Evolutionary conservation across 2,797 vertebrate species (phyloP), one percentile per base, ranked within the genome.

Genomic region (Botia kubotai): DNA sequence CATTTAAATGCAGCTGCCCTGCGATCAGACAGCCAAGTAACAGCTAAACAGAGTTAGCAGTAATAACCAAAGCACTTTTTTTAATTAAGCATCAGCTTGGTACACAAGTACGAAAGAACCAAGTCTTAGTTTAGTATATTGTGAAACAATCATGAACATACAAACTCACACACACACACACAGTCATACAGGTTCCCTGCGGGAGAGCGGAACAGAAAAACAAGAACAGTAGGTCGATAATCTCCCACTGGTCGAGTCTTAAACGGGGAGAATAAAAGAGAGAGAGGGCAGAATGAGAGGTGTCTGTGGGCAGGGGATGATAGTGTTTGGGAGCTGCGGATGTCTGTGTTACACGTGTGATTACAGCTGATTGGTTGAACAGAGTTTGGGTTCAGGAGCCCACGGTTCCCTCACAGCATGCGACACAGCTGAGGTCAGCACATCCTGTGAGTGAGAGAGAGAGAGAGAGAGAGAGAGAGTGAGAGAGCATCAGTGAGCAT

Each of bases 201-300:
- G 21, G 74, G 60, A 53, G 43, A 72, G 21, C 3, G 0, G 52
- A 60, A 75, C n/a, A 52, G 63, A 66, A 71, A 68, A 82, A 78
- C 69, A 77, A 73, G 70, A 73, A 68, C 81, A 60, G 26, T 60
- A 67, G 75, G 67, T 82, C 70, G 53, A 82, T 82, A 78, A 77
- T 60, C 52, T 74, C 75, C 81, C 67, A 62, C 70, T 72, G 81
- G 52, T 67, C 14, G 36, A 50, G 39, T 46, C 62, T 73, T 79
- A 26, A 73, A 77, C 39, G 11, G n/a, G 57, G 60, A 19, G 57
- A 48, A 19, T 12, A 43, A 67, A 68, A 72, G 57, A 8, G 68
- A 72, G 43, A 17, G 62, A 46, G 43, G 65, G 12, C n/a, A 26
- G 57, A 52, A 36, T 36, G 12, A 63, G 19, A 79, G 57, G 10